Evolutionary conservation across 2,797 vertebrate genomes (phyloP).

Genomic region (Galago senegalensis): DNA sequence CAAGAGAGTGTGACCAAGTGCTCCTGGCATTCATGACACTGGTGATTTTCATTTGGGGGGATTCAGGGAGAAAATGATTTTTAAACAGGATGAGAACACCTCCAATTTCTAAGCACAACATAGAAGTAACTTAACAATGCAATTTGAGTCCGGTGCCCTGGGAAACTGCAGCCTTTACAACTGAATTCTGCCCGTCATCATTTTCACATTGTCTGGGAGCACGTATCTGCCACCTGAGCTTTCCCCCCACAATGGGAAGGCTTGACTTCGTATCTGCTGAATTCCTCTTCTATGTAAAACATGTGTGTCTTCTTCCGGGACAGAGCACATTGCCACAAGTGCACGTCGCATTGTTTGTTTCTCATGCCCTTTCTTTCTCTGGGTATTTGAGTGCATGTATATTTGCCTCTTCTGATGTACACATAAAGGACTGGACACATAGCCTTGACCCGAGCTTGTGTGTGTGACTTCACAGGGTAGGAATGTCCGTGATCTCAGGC

Average conservation of each 20-base stretch:
- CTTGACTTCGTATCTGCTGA: neutral
- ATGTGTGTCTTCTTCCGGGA: constrained; percentile 1
- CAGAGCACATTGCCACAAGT: neutral
- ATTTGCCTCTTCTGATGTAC: constrained; percentile 30
- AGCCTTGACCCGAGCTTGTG: constrained; percentile 63
- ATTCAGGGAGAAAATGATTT: neutral
- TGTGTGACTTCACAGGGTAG: constrained; percentile 68
- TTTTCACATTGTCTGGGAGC: neutral
- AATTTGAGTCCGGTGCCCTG: neutral
- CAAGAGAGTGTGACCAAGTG: neutral
- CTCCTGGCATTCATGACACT: neutral
- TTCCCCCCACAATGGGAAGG: neutral
- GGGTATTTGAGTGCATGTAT: neutral
- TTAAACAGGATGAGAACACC: neutral
- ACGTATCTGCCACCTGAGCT: neutral
- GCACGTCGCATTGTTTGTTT: neutral
- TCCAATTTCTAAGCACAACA: neutral
- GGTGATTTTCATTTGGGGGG: neutral
- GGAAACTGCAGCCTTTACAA: neutral
- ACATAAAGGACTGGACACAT: neutral
- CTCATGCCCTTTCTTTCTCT: neutral
- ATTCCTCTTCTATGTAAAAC: neutral
- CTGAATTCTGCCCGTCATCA: neutral
- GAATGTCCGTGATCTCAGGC: constrained; percentile 77
- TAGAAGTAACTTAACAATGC: neutral